A percentile compares a stretch with the other conserved stretches of the same genome.
Evolutionary conservation across 2,113 vertebrate species (phyloP).

Genomic region (Poeciliopsis occidentalis): DNA sequence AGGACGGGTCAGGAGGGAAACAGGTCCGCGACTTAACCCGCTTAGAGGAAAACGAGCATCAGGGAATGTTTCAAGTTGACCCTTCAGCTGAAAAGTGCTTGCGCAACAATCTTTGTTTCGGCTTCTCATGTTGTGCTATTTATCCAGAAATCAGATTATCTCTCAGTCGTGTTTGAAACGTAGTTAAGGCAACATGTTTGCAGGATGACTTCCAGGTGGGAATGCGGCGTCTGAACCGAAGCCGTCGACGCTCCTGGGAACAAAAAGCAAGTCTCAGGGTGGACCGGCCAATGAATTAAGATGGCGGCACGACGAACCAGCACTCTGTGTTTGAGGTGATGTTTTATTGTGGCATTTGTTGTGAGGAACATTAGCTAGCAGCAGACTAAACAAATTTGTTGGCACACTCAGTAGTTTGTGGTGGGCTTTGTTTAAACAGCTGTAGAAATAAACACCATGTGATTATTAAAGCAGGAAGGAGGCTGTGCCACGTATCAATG

Average conservation of each 20-base stretch:
- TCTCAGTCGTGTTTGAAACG: neutral
- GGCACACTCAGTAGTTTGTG: slow-evolving; percentile 15
- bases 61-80: too few relatives aligned
- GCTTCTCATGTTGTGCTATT: neutral
- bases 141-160: neutral
- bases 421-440: slow-evolving; percentile 16
- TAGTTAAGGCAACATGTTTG: neutral
- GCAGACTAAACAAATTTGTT: slow-evolving; percentile 66
- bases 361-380: slow-evolving; percentile 39
- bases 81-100: neutral
- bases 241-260: neutral
- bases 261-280: neutral
- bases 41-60: neutral
- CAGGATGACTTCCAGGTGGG: slow-evolving; percentile 8
- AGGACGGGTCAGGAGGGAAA: neutral
- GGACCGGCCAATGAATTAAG: neutral
- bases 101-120: neutral
- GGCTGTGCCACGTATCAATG: slow-evolving; percentile 2
- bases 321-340: slow-evolving; percentile 7
- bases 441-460: slow-evolving; percentile 51
- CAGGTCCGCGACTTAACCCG: neutral
- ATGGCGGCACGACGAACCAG: neutral
- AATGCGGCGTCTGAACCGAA: neutral
- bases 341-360: slow-evolving; percentile 24
- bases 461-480: slow-evolving; percentile 45